Evolutionary conservation across 2,888 invertebrate genomes (phyloP).

Genomic region (Lampropteryx suffumata): DNA sequence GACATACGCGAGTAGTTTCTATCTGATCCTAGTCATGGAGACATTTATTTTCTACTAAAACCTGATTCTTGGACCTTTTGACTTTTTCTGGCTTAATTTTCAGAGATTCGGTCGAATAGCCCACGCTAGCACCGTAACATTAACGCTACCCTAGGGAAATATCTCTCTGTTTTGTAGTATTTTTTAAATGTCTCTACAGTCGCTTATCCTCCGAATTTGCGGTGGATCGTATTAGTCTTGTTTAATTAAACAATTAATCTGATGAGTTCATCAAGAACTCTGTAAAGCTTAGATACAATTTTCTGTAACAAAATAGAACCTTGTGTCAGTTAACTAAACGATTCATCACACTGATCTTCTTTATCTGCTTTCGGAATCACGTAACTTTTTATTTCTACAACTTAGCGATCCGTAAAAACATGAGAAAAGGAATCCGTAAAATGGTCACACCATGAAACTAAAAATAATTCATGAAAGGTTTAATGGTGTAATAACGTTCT

Average conservation of each 20-base stretch:
- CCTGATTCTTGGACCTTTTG: conserved; percentile 75
- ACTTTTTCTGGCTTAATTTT: conserved; percentile 78
- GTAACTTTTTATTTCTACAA: no score
- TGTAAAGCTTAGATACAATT: conserved; percentile 24
- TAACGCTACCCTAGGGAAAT: conserved; percentile 77
- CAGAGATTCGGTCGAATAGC: conserved; percentile 79
- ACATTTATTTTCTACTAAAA: conserved; percentile 71
- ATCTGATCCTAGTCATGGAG: conserved; percentile 45
- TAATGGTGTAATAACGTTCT: conserved; percentile 69
- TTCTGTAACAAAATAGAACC: conserved; percentile 22
- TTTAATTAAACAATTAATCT: conserved; percentile 39
- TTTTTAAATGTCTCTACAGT: conserved; percentile 64
- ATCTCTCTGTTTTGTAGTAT: conserved; percentile 71
- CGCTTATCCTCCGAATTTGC: conserved; percentile 35
- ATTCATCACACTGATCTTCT: conserved; percentile 17
- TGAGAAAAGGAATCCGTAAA: conserved; percentile 17
- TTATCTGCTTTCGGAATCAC: conserved; percentile 9
- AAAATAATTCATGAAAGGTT: conserved; percentile 61
- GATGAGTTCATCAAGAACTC: conserved; percentile 26
- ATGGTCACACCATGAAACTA: conserved; percentile 37
- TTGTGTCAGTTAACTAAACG: conserved; percentile 13
- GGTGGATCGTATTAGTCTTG: conserved; percentile 37
- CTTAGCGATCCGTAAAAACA: conserved; percentile 8
- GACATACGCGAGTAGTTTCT: conserved; percentile 24
- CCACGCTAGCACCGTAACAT: conserved; percentile 74